phyloP scores from a whole-genome alignment of 2,797 vertebrate species.

The Mus spretus region DNA sequence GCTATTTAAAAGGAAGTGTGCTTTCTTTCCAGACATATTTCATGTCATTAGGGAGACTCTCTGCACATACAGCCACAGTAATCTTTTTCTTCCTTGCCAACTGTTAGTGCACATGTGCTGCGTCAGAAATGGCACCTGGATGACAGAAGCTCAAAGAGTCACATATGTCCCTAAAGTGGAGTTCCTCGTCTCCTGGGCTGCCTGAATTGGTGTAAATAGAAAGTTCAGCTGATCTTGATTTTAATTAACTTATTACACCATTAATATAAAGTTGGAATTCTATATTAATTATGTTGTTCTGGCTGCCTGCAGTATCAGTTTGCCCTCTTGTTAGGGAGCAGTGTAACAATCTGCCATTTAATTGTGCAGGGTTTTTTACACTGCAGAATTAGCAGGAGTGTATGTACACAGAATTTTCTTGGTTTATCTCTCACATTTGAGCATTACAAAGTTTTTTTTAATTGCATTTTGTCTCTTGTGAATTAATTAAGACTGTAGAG shows the following conservation, averaged over 20 bases:
- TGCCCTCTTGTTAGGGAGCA: conserved; percentile 79
- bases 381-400: conserved; percentile 53
- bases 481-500: conserved; percentile 44
- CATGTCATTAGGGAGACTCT: conserved; percentile 86
- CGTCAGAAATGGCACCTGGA: conserved; percentile 90
- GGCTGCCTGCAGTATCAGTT: conserved; percentile 84
- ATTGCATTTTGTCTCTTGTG: conserved; percentile 68
- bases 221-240: conserved; percentile 88
- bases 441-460: conserved; percentile 70
- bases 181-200: conserved; percentile 88
- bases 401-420: conserved; percentile 50
- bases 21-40: conserved; percentile 87
- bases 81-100: conserved; percentile 90
- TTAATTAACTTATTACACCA: conserved; percentile 89
- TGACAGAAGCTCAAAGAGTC: conserved; percentile 90
- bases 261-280: conserved; percentile 87
- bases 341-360: conserved; percentile 76
- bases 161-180: conserved; percentile 89
- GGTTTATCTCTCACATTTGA: conserved; percentile 57
- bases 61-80: conserved; percentile 86
- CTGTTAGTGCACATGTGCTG: conserved; percentile 90
- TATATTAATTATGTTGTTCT: conserved; percentile 88
- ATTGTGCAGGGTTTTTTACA: conserved; percentile 76
- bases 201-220: conserved; percentile 88
- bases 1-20: conserved; percentile 82